phyloP scores from a whole-genome alignment of 1,140 invertebrate species.

The Myzus persicae region DNA sequence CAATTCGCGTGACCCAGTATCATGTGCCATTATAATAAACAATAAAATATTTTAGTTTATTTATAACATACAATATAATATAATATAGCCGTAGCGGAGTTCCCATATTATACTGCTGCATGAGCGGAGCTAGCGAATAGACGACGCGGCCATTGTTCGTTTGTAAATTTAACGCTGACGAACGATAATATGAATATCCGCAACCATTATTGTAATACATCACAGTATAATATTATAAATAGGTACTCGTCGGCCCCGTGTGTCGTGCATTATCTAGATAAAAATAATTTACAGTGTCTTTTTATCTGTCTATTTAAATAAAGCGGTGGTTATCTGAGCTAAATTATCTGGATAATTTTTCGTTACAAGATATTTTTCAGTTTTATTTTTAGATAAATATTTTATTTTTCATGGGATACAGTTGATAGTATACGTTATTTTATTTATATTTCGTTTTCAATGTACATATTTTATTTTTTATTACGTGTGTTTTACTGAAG shows the following conservation, averaged over 20 bases:
- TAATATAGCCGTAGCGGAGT: background rate
- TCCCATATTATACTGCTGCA: background rate
- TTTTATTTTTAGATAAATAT: no score
- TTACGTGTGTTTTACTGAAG: no score
- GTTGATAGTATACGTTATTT: no score
- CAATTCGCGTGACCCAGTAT: background rate
- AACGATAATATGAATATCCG: background rate
- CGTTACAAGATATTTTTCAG: no score
- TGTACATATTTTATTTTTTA: no score
- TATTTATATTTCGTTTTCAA: no score
- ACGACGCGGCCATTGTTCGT: background rate
- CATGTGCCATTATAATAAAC: background rate
- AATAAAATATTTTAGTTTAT: slow-evolving; percentile 10
- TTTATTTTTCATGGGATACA: no score
- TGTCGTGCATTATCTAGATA: no score
- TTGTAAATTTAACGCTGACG: slow-evolving; percentile 14
- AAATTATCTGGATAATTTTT: no score
- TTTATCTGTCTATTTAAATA: no score
- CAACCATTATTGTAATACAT: background rate
- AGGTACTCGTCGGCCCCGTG: background rate
- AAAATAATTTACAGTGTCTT: no score
- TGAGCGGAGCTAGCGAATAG: background rate
- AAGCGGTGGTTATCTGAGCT: no score
- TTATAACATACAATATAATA: background rate
- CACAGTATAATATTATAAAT: background rate